phyloP scores from a whole-genome alignment of 2,888 invertebrate species.

The Macroteleia sp. region DNA sequence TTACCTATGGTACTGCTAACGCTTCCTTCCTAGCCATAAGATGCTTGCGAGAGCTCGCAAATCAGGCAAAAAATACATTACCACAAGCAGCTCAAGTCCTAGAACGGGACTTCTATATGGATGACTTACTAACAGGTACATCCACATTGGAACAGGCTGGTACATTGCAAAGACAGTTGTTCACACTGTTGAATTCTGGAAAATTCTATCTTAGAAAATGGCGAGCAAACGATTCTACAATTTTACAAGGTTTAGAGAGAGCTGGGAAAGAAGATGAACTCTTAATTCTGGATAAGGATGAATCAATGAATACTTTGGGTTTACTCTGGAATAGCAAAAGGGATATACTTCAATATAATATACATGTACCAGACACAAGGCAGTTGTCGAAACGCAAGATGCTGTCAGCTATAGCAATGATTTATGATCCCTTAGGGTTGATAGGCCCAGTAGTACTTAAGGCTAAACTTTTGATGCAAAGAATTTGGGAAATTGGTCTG shows the following conservation, averaged over 20 bases:
- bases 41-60: not conserved
- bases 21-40: conserved; percentile 11
- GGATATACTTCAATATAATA: conserved; percentile 40
- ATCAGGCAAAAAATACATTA: conserved; percentile 7
- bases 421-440: conserved; percentile 54
- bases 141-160: conserved; percentile 53
- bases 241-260: conserved; percentile 1
- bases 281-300: conserved; percentile 35
- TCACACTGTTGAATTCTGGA: conserved; percentile 5
- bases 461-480: conserved; percentile 52
- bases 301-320: conserved; percentile 42
- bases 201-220: conserved; percentile 50
- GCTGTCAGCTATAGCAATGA: conserved; percentile 46
- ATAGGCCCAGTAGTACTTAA: conserved; percentile 45
- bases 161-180: conserved; percentile 8
- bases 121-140: conserved; percentile 14
- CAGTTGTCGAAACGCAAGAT: conserved; percentile 29
- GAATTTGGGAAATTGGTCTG: conserved; percentile 18
- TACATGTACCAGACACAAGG: not conserved
- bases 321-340: conserved; percentile 44
- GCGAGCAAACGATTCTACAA: conserved; percentile 23
- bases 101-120: conserved; percentile 67
- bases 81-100: conserved; percentile 48
- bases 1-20: not conserved
- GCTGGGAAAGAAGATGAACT: conserved; percentile 9